These are phyloP conservation scores for Batillaria attramentaria DNA, from an alignment of 1,140 invertebrate species.

Conservation along the genomic window DNA sequence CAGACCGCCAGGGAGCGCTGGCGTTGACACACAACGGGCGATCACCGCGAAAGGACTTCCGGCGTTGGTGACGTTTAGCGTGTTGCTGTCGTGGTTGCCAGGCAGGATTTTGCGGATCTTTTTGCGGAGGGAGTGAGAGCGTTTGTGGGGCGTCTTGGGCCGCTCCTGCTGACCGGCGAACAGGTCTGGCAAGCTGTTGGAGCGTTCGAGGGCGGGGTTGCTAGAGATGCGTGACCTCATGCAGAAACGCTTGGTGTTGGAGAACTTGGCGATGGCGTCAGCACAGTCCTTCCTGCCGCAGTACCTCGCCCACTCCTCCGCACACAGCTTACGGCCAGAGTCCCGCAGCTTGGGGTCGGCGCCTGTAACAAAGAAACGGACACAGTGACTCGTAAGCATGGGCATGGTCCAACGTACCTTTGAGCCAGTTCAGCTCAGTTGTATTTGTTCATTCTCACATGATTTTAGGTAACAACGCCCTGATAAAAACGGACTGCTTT, in stretches of 20 bases:
- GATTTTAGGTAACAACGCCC: no score
- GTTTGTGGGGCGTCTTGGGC: conserved; percentile 37
- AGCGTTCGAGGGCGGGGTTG: conserved; percentile 42
- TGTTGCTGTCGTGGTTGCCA: conserved; percentile 33
- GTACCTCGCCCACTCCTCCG: conserved; percentile 85
- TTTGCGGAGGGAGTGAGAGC: conserved; percentile 52
- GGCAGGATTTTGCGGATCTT: conserved; percentile 60
- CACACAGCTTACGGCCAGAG: conserved; percentile 79
- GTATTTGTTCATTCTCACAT: no score
- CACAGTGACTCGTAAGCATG: not conserved
- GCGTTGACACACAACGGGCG: conserved; percentile 63
- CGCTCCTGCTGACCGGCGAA: conserved; percentile 26
- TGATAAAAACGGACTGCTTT: no score
- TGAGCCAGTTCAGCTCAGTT: no score
- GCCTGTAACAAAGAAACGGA: conserved; percentile 71
- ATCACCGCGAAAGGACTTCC: conserved; percentile 60
- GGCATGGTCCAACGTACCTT: no score
- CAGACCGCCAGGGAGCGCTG: conserved; percentile 53
- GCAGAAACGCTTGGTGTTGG: conserved; percentile 69
- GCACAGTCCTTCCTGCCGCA: conserved; percentile 83
- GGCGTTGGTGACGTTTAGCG: conserved; percentile 24
- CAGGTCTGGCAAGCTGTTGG: conserved; percentile 54
- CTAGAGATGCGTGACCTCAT: conserved; percentile 44
- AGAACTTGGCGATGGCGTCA: conserved; percentile 82
- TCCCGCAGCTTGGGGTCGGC: conserved; percentile 83